Percentiles rank a stretch among this genome's conserved stretches.
Conservation (phyloP, 2,113 vertebrate species). For the Pituophis catenifer region DNA sequence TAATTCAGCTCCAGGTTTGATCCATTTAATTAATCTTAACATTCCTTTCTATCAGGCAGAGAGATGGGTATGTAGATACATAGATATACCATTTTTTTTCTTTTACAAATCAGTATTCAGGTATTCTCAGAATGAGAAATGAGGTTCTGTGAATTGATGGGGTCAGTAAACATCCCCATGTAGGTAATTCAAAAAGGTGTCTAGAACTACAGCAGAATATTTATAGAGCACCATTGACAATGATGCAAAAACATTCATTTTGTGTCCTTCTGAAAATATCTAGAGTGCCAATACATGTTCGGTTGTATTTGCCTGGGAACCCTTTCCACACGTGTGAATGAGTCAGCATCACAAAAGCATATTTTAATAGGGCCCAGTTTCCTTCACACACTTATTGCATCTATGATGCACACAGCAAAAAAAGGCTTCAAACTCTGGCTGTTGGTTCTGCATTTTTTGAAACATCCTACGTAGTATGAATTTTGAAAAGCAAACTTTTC, state of each 20-base stretch:
- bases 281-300: neutral
- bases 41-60: neutral
- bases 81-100: neutral
- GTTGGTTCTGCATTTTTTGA: neutral
- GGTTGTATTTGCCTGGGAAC: neutral
- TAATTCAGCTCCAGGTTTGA: neutral
- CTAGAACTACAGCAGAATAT: too few species aligned
- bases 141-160: rapidly evolving
- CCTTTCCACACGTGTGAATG: neutral
- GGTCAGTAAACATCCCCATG: neutral
- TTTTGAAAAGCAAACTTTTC: neutral
- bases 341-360: neutral
- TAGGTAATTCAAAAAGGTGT: neutral
- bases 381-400: neutral
- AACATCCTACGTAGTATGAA: neutral
- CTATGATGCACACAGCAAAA: neutral
- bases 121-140: neutral
- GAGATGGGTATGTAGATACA: neutral
- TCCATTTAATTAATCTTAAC: rapidly evolving
- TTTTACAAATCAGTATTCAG: neutral
- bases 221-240: neutral
- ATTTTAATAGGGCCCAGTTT: neutral
- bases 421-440: neutral
- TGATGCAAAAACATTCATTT: neutral
- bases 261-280: neutral